Percentiles rank a stretch among this genome's conserved stretches.
Evolutionary conservation across 2,888 invertebrate species (phyloP).

Genomic region (Eulithis prunata): DNA sequence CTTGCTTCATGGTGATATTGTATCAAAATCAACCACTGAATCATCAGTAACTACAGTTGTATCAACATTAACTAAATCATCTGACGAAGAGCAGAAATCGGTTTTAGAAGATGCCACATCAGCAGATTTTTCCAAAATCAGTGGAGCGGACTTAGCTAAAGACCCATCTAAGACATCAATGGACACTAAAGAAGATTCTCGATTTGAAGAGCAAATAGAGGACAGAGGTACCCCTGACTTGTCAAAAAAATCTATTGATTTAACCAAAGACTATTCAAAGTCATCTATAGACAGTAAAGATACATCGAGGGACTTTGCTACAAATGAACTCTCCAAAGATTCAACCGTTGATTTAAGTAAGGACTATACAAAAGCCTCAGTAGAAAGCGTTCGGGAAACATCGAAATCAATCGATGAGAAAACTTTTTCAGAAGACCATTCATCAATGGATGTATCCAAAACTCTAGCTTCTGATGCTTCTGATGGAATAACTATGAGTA

Average conservation of each 20-base stretch:
- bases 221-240: slow-evolving; percentile 75
- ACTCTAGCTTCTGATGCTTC: slow-evolving; percentile 79
- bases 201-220: slow-evolving; percentile 67
- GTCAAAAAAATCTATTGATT: slow-evolving; percentile 77
- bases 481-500: slow-evolving; percentile 71
- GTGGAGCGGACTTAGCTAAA: slow-evolving; percentile 75
- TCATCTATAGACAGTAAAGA: slow-evolving; percentile 81
- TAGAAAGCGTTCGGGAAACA: slow-evolving; percentile 77
- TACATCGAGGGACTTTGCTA: slow-evolving; percentile 79
- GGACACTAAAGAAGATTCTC: slow-evolving; percentile 72
- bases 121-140: slow-evolving; percentile 77
- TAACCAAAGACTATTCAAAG: slow-evolving; percentile 80
- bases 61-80: slow-evolving; percentile 76
- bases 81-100: slow-evolving; percentile 77
- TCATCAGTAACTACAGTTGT: slow-evolving; percentile 78
- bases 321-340: slow-evolving; percentile 79
- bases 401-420: slow-evolving; percentile 79
- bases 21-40: slow-evolving; percentile 79
- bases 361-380: slow-evolving; percentile 77
- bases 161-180: slow-evolving; percentile 76
- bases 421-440: slow-evolving; percentile 79
- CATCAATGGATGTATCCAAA: slow-evolving; percentile 78
- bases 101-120: slow-evolving; percentile 77
- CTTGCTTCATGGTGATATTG: slow-evolving; percentile 64
- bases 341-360: slow-evolving; percentile 78